Base-by-base conservation (phyloP, 2,888 invertebrate genomes). In the Allophyes oxyacanthae region DNA sequence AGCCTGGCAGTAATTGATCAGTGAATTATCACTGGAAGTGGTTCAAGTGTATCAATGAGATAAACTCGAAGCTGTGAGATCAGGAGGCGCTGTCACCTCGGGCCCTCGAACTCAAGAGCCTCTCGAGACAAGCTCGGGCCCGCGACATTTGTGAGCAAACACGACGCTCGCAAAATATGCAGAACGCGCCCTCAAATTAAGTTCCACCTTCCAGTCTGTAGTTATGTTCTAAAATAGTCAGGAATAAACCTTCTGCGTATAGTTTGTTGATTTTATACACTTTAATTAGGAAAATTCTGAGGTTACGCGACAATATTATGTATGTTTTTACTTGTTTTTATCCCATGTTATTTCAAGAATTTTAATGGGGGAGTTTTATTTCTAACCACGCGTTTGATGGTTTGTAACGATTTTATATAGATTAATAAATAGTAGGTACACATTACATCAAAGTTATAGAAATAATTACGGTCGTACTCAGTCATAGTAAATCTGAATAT, bases 71-170 rank as follows among this genome's bases (percentile, higher is more conserved):
- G 84, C 80, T 41, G 75, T 78, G 82, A 89, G 90, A 91, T 92
- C 90, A 92, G 88, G 87, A 87, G 85, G 84, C 69, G 84, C 85
- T 87, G 90, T 87, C 91, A 90, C 87, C 87, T 89, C 81, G 81
- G 80, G 85, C 82, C 77, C 88, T 87, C 80, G 79, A 77, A 75
- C 72, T 78, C 71, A 69, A 88, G 89, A 61, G 79, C 78, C 86
- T 76, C 92, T 92, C 77, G 90, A 92, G 87, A 89, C 90, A 78
- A 90, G 87, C 79, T 83, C 80, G 84, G 81, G 83, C 75, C 78
- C 77, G 79, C 81, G 80, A 82, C 86, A 79, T 80, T 87, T 85
- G 85, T 86, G 84, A 85, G 85, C 89, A 91, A 91, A 92, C 88
- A 91, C 81, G 82, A 77, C 82, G 78, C 78, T 78, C 77, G 58